These are phyloP conservation scores for Xestia c-nigrum DNA, from an alignment of 2,888 invertebrate genomes.

Conservation along the genomic window DNA sequence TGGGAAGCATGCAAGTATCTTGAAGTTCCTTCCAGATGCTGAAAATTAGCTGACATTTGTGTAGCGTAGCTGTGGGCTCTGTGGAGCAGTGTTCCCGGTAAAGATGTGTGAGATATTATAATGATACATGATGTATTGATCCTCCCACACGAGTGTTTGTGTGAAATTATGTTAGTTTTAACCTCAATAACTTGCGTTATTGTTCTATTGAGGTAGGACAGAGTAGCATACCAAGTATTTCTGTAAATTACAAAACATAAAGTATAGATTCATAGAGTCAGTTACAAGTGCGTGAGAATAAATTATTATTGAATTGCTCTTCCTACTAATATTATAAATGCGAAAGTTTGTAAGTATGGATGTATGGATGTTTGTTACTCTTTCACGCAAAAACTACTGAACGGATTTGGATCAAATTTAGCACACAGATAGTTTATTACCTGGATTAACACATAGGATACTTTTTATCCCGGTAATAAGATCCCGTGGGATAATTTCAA, in stretches of 20 bases:
- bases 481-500: no score
- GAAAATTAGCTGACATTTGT: not conserved
- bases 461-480: no score
- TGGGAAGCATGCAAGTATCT: not conserved
- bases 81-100: not conserved
- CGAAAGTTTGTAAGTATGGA: no score
- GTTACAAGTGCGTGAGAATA: not conserved
- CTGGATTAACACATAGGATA: no score
- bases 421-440: no score
- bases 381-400: no score
- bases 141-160: slow-evolving; percentile 28
- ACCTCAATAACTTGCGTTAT: slow-evolving; percentile 45
- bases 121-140: slow-evolving; percentile 20
- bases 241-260: slow-evolving; percentile 7
- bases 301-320: not conserved
- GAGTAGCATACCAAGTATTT: slow-evolving; percentile 3
- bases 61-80: not conserved
- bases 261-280: not conserved
- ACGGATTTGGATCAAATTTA: no score
- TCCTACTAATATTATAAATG: no score
- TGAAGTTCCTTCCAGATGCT: not conserved
- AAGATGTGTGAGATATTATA: slow-evolving; percentile 28
- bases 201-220: slow-evolving; percentile 38
- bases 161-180: slow-evolving; percentile 27
- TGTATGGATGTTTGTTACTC: no score